Evolutionary conservation across 2,888 invertebrate species (phyloP).

Genomic region (Erebia ligea): DNA sequence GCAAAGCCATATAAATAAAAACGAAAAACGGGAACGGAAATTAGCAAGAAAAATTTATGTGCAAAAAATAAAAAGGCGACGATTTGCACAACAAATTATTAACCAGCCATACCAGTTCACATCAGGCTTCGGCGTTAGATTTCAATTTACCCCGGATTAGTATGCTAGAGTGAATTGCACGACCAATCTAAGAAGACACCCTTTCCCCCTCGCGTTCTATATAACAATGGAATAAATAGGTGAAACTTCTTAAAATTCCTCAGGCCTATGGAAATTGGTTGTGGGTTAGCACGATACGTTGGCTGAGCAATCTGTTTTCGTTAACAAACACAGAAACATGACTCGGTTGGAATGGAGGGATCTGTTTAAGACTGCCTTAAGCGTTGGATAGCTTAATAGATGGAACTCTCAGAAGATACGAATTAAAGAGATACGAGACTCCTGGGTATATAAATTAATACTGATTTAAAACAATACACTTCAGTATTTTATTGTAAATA

Average conservation of each 20-base stretch:
- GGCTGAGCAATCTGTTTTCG: constrained; percentile 49
- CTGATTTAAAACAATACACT: too few relatives aligned
- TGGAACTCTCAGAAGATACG: constrained; percentile 46
- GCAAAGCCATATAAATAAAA: neutral
- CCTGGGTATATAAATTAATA: neutral
- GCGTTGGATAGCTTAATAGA: constrained; percentile 56
- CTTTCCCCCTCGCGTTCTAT: constrained; percentile 1
- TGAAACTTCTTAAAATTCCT: constrained; percentile 8
- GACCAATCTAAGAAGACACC: constrained; percentile 25
- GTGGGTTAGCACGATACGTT: constrained; percentile 24
- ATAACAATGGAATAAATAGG: constrained; percentile 20
- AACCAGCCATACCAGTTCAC: constrained; percentile 42
- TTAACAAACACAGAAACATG: constrained; percentile 54
- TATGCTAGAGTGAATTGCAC: constrained; percentile 30
- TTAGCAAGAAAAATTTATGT: constrained; percentile 12
- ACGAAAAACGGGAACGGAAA: constrained; percentile 2
- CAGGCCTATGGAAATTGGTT: constrained; percentile 25
- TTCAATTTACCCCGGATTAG: constrained; percentile 61
- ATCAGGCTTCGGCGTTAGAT: constrained; percentile 52
- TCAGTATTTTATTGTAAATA: too few relatives aligned
- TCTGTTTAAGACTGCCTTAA: constrained; percentile 54
- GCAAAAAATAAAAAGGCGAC: constrained; percentile 5
- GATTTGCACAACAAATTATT: constrained; percentile 36
- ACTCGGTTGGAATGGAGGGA: constrained; percentile 54
- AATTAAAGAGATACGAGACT: neutral